Evolutionary conservation across 2,113 vertebrate genomes (phyloP), one percentile per base, ranked within the genome.

Genomic region (Ameiurus melas): DNA sequence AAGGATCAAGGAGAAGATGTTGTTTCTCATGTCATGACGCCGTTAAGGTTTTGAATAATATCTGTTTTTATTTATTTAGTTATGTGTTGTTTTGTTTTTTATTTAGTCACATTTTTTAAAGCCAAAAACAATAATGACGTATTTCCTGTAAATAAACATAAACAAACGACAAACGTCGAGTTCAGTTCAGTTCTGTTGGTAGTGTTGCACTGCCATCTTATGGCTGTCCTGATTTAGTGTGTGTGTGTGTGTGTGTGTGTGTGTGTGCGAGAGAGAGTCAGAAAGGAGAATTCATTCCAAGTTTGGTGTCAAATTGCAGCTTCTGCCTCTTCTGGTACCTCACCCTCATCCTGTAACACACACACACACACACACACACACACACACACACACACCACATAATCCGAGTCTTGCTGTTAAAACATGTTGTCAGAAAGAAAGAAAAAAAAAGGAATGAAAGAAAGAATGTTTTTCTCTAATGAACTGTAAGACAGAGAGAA

Each of bases 231-330:
- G n/a, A 22, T 33, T 58, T 62, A 5, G 9, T 43, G n/a, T 43
- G 4, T 75, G 20, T 84, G 43, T 39, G 27, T 79, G 17, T 5
- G 62, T 79, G 78, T 75, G 47, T 79, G 83, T 66, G 33, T 80
- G 78, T 80, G 51, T 79, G 43, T 53, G 78, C n/a, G n/a, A n/a
- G n/a, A n/a, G n/a, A n/a, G 4, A 53, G 58, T 91, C 83, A 92
- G 36, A 90, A 92, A 25, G 86, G 85, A 1, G 86, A 92, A 85
- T 91, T 92, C 88, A 92, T 91, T 89, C 90, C 90, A 47, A 91
- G 86, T 71, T 92, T 92, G 64, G 91, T 92, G 83, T 90, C 89
- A 87, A 92, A 91, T 16, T 91, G 92, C 53, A 92, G 53, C 79
- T 92, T 92, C 83, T 91, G 90, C 53, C 90, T 83, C 66, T 89